Evolutionary conservation across 2,113 vertebrate species (phyloP).

Genomic region (Galemys pyrenaicus): DNA sequence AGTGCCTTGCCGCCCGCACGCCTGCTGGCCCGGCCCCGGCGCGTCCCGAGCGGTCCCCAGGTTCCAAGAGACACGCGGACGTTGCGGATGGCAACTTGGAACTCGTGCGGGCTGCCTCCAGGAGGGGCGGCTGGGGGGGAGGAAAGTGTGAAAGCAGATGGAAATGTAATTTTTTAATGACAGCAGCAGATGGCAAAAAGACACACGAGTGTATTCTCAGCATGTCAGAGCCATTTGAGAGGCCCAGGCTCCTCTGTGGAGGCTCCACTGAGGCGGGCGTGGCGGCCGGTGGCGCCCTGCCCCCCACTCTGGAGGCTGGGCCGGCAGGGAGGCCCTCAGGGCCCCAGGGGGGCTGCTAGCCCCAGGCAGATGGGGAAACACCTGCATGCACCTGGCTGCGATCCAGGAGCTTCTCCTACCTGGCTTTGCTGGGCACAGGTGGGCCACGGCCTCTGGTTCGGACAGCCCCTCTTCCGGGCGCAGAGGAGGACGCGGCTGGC

Average conservation of each 20-base stretch:
- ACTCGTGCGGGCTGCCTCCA: slow-evolving; percentile 31
- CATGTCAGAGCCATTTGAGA: slow-evolving; percentile 72
- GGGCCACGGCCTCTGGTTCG: background rate
- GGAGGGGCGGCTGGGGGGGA: slow-evolving; percentile 48
- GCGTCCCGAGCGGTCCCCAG: background rate
- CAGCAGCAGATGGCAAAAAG: slow-evolving; percentile 88
- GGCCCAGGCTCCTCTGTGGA: slow-evolving; percentile 27
- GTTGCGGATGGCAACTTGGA: slow-evolving; percentile 41
- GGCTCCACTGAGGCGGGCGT: too few species aligned
- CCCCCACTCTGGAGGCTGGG: background rate
- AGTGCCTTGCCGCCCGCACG: background rate
- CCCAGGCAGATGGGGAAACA: slow-evolving; percentile 50
- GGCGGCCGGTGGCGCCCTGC: background rate
- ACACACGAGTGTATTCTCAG: slow-evolving; percentile 81
- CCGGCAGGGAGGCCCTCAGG: background rate
- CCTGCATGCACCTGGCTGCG: background rate
- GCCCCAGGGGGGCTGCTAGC: background rate
- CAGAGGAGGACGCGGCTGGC: background rate
- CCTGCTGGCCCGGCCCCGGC: background rate
- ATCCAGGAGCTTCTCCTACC: background rate
- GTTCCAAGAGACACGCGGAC: background rate
- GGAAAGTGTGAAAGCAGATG: slow-evolving; percentile 84
- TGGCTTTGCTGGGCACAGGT: background rate
- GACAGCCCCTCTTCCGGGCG: too few species aligned
- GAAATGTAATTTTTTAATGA: slow-evolving; percentile 87